These are phyloP conservation scores for Dendrocincla fuliginosa DNA, from an alignment of 2,797 vertebrate genomes.

Conservation along the genomic window DNA sequence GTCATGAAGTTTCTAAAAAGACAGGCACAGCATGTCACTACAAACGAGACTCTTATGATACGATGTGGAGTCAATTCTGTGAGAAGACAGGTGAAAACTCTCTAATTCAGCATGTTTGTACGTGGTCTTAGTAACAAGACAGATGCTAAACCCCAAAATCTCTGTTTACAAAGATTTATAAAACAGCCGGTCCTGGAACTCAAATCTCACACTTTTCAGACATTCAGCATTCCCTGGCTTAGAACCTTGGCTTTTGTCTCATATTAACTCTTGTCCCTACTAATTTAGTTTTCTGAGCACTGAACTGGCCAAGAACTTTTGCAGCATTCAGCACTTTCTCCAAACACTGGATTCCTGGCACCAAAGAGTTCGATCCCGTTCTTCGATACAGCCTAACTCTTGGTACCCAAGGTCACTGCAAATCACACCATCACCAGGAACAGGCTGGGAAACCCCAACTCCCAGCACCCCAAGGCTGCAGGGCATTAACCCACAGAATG, in stretches of 20 bases:
- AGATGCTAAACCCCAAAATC: constrained; percentile 39
- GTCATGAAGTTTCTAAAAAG: constrained; percentile 60
- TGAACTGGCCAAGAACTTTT: background rate
- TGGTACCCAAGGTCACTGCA: background rate
- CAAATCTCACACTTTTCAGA: background rate
- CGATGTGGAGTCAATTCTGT: constrained; percentile 71
- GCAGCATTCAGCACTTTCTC: background rate
- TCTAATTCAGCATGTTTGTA: constrained; percentile 73
- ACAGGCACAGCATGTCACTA: constrained; percentile 72
- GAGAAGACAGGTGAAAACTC: constrained; percentile 84
- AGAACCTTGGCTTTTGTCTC: background rate
- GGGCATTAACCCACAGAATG: accelerated
- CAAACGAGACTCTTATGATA: constrained; percentile 55
- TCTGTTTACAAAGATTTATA: background rate
- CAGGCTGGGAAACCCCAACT: background rate
- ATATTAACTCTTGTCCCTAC: background rate
- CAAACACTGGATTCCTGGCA: constrained; percentile 37
- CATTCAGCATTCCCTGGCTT: background rate
- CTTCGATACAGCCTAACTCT: background rate
- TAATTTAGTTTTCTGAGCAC: background rate
- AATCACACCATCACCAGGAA: background rate
- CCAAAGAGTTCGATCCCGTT: background rate
- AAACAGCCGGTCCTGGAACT: background rate
- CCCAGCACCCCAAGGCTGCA: background rate
- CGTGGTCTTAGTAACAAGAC: constrained; percentile 45